Conservation (phyloP, 2,888 invertebrate species). For the Dendrolimus pini region DNA sequence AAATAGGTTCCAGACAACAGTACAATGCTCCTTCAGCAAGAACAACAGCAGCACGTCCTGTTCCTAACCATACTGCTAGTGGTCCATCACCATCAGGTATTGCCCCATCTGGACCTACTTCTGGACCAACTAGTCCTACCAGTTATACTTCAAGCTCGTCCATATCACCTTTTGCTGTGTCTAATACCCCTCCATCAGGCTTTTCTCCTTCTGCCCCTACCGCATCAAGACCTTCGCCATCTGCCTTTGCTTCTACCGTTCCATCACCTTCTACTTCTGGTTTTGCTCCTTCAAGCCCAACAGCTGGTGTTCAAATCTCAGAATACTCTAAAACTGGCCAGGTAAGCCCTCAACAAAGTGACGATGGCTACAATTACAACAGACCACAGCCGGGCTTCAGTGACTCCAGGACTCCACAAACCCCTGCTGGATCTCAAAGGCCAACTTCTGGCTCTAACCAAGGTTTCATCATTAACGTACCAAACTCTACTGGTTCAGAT, state of each 20-base stretch:
- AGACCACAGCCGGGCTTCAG: slow-evolving; percentile 9
- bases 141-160: neutral
- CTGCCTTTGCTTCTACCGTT: slow-evolving; percentile 9
- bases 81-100: slow-evolving; percentile 3
- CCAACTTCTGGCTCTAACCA: slow-evolving; percentile 1
- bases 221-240: slow-evolving; percentile 4
- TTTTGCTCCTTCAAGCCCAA: slow-evolving; percentile 14
- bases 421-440: slow-evolving; percentile 1
- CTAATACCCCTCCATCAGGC: slow-evolving; percentile 7
- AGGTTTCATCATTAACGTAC: neutral
- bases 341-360: neutral
- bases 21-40: neutral
- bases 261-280: slow-evolving; percentile 11
- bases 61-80: slow-evolving; percentile 3
- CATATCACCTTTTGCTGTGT: neutral
- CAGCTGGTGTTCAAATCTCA: slow-evolving; percentile 8
- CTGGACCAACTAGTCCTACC: neutral
- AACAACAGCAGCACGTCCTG: neutral
- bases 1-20: neutral
- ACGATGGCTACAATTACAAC: slow-evolving; percentile 19
- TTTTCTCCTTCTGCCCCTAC: slow-evolving; percentile 9
- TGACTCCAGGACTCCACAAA: slow-evolving; percentile 1
- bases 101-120: neutral
- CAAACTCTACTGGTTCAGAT: neutral
- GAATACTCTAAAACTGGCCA: neutral